Base-by-base conservation (phyloP, 2,888 invertebrate genomes). In the Busseola fusca region DNA sequence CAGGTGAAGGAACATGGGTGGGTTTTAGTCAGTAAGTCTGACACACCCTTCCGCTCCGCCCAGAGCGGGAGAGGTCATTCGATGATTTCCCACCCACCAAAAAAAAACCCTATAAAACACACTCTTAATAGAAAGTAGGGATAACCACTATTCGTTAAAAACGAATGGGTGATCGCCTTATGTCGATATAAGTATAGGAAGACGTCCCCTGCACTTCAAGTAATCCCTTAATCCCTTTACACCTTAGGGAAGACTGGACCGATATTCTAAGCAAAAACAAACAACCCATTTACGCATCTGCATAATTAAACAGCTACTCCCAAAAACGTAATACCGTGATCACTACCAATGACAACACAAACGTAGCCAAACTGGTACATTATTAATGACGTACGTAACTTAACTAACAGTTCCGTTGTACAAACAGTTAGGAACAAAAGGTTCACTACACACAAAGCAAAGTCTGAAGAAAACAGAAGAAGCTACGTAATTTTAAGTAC, bases 361-460 rank as follows among this genome's bases (percentile, higher is more conserved):
- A 80, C 60, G 63, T 58, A 72, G 80, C 54, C 56, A 57, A 69
- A 65, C 58, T 62, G 58, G 48, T 75, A 66, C 64, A 66, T 80
- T 68, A 82, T 82, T 82, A 79, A 71, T 74, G 73, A 65, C 62
- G 56, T 75, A 75, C 79, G 75, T 68, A 82, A 57, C 64, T 66
- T 67, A 70, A 75, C 63, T 69, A 81, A 68, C 64, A 69, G 60
- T 59, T 67, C 10, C 34, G 21, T n/a, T 52, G 27, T 12, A 63
- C 16, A 52, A n/a, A 30, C n/a, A 50, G 57, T 50, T 50, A 40
- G n/a, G 1, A n/a, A 37, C 72, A 81, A 72, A 78, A 78, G 66
- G 66, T 48, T 64, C 9, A 65, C n/a, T 65, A 9, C 0, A 21
- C 12, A 30, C 21, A 60, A 37, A 1, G 5, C 7, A 37, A 9